Evolutionary conservation across 2,797 vertebrate species (phyloP), one percentile per base, ranked within the genome.

Genomic region (Lophotriccus pileatus): DNA sequence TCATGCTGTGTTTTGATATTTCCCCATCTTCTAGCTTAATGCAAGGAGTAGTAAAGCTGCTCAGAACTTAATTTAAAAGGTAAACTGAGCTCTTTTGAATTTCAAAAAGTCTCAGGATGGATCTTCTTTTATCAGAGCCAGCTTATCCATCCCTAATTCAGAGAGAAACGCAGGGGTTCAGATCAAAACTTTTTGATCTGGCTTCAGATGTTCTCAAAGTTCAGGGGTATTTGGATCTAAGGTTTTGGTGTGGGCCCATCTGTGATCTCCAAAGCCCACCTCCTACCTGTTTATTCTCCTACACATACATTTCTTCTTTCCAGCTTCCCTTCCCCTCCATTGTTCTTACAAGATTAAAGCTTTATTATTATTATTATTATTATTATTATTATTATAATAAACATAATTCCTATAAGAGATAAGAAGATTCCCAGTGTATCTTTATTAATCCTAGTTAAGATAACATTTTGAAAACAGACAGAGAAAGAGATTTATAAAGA

Each of bases 391-490:
- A 95, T 91, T 72, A 95, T 91, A 63, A 94, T 91, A 94, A 97
- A 90, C 47, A 84, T 92, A 96, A 96, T 96, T 96, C 92, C 77
- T 83, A 18, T 69, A 80, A 94, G 91, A 97, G 94, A 95, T 91
- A 98, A 97, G 96, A 96, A 94, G 87, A 69, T 96, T 52, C 93
- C 81, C 39, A 62, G 85, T 69, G 67, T 94, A 94, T 95, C 84
- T 93, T 95, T 95, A 95, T 94, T 97, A 97, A 97, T 96, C 89
- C 95, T 91, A 67, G 81, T 68, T 77, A 96, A 96, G 93, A 96
- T 91, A 96, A 89, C 84, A 91, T 96, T 98, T 97, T 97, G 89
- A 96, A 96, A 97, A 92, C 88, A 97, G 91, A 69, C 60, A 87
- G 66, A 22, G 67, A 79, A 96, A 94, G 49, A 94, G 87, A 95